These are phyloP conservation scores for Girardinus metallicus DNA, from an alignment of 2,797 vertebrate genomes.

Conservation along the genomic window DNA sequence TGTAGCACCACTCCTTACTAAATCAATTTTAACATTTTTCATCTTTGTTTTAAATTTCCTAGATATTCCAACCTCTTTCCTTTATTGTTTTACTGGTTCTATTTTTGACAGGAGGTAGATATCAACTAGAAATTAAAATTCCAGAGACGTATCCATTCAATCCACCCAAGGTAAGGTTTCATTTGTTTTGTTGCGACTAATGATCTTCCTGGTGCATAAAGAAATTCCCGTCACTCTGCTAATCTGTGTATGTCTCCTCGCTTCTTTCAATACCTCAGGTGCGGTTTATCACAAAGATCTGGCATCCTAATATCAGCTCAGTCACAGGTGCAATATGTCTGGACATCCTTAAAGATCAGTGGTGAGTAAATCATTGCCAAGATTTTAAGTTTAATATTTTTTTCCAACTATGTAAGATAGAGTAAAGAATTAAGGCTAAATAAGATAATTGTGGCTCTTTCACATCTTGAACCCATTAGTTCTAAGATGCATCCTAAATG, in stretches of 20 bases:
- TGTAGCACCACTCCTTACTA: neutral
- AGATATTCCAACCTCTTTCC: neutral
- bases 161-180: slow-evolving; percentile 92
- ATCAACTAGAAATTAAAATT: slow-evolving; percentile 99
- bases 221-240: neutral
- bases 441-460: neutral
- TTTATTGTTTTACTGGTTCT: neutral
- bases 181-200: neutral
- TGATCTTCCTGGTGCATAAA: neutral
- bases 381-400: slow-evolving; percentile 1
- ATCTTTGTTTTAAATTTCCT: neutral
- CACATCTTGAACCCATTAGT: neutral
- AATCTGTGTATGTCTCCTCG: neutral
- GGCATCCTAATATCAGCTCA: slow-evolving; percentile 99
- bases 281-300: slow-evolving; percentile 99
- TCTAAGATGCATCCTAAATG: neutral
- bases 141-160: slow-evolving; percentile 99
- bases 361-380: slow-evolving; percentile 82
- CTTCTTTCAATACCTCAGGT: slow-evolving; percentile 79
- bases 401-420: neutral
- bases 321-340: slow-evolving; percentile 99
- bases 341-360: slow-evolving; percentile 99
- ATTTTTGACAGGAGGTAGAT: slow-evolving; percentile 88
- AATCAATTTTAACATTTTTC: neutral
- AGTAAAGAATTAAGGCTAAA: neutral